Evolutionary conservation across 2,113 vertebrate genomes (phyloP).

Genomic region (Puma concolor): DNA sequence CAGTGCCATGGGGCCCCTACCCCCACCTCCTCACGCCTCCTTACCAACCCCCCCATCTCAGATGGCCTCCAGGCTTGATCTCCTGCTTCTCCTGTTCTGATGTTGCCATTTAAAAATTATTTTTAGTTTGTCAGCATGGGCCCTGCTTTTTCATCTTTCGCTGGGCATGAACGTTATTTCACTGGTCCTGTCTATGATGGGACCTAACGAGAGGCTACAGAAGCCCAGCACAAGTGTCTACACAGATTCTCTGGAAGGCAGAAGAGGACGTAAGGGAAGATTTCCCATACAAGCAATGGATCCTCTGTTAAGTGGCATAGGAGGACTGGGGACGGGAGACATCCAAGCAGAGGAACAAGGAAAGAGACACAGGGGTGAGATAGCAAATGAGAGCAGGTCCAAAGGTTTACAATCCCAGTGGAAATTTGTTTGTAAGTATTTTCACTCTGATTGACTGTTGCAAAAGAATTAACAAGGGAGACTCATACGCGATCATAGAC

Average conservation of each 20-base stretch:
- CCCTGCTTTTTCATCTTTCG: background rate
- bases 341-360: background rate
- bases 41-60: background rate
- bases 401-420: background rate
- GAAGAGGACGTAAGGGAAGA: background rate
- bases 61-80: background rate
- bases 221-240: background rate
- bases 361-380: background rate
- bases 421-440: background rate
- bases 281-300: background rate
- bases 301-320: background rate
- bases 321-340: background rate
- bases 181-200: background rate
- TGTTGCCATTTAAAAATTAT: background rate
- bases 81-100: background rate
- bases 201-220: background rate
- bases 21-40: no score
- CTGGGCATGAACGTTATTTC: background rate
- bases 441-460: background rate
- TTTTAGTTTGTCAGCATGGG: background rate
- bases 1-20: accelerated
- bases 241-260: background rate
- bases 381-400: background rate
- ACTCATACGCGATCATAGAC: background rate
- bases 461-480: background rate